A percentile compares a stretch with the other conserved stretches of the same genome.
These are phyloP conservation scores for Crotophaga sulcirostris DNA, from an alignment of 2,113 vertebrate species.

Conservation along the genomic window DNA sequence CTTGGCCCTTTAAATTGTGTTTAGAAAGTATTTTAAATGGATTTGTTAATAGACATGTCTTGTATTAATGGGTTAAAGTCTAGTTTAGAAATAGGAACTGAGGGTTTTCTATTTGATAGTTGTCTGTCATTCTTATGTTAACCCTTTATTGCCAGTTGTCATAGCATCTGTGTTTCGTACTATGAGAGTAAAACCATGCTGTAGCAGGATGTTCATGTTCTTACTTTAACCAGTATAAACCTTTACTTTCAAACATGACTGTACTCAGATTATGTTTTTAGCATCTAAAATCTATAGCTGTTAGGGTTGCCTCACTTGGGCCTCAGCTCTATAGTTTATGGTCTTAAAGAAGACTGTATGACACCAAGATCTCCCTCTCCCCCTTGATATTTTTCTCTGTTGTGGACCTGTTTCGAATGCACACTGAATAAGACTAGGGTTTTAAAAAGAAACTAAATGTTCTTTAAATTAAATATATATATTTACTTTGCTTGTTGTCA, in stretches of 20 bases:
- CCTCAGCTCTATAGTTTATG: conserved; percentile 39
- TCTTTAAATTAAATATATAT: not conserved
- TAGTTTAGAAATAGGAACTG: conserved; percentile 21
- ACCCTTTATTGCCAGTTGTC: conserved; percentile 4
- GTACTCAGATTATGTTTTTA: not conserved
- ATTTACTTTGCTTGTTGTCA: not conserved
- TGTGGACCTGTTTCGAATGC: not conserved
- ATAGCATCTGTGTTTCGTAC: not conserved
- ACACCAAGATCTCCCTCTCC: not conserved
- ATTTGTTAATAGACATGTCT: not conserved
- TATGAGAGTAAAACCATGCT: not conserved
- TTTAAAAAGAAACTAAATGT: not conserved
- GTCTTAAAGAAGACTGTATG: not conserved
- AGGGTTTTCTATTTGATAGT: conserved; percentile 7
- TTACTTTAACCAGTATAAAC: not conserved
- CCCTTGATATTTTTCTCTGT: not conserved
- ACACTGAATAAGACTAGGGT: not conserved
- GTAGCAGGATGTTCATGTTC: not conserved
- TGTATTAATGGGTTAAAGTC: conserved; percentile 8
- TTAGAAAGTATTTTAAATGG: conserved; percentile 9
- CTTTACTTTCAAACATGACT: not conserved
- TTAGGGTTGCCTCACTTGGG: conserved; percentile 40
- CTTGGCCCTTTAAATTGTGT: conserved; percentile 32
- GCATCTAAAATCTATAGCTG: not conserved
- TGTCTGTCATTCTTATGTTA: conserved; percentile 22